phyloP scores from a whole-genome alignment of 2,888 invertebrate species.

The Malthinus flaveolus region DNA sequence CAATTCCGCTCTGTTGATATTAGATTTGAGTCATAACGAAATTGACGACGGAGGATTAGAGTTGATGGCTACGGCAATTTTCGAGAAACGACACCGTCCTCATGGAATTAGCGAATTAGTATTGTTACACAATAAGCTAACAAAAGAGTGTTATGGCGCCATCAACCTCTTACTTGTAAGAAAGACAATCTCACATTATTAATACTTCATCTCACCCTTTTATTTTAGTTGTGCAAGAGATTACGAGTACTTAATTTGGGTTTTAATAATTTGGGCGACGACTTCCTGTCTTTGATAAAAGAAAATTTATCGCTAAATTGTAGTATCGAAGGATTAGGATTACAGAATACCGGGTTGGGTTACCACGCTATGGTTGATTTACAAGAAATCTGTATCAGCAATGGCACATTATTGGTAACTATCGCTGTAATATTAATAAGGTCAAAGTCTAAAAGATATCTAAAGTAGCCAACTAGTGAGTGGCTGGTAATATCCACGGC shows the following conservation, averaged over 20 bases:
- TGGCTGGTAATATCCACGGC: too few relatives aligned
- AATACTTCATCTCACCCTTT: not conserved
- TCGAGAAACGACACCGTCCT: not conserved
- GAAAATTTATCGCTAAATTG: not conserved
- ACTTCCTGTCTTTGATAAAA: not conserved
- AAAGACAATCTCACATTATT: not conserved
- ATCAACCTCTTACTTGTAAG: not conserved
- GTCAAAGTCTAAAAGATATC: too few relatives aligned
- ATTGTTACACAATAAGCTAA: not conserved
- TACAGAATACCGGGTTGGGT: not conserved
- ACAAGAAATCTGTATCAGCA: not conserved
- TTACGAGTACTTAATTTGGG: not conserved
- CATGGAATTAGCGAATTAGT: not conserved
- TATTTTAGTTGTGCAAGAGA: not conserved
- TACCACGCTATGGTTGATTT: not conserved
- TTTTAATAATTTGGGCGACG: not conserved
- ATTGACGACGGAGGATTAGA: not conserved
- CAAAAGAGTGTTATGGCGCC: not conserved
- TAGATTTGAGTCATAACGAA: slow-evolving; percentile 3
- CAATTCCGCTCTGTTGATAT: not conserved
- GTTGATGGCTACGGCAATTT: not conserved
- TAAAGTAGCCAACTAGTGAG: too few relatives aligned
- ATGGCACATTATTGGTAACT: slow-evolving; percentile 1
- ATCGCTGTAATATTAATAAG: too few relatives aligned
- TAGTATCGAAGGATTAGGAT: not conserved